Base-by-base conservation (phyloP, 2,888 invertebrate genomes). In the Notodonta dromedarius region DNA sequence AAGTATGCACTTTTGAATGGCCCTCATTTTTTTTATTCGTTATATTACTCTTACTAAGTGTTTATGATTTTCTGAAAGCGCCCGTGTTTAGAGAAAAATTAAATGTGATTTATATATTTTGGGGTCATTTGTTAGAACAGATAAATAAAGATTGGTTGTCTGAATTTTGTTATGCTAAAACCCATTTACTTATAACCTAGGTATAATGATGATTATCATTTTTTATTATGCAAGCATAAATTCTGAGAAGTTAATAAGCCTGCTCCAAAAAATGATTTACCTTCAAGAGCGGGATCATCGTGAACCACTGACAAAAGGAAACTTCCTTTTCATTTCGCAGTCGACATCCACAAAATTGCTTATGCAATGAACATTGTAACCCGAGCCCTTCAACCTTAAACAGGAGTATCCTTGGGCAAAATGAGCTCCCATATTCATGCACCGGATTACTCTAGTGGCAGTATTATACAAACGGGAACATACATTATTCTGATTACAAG, bases 1-100 rank as follows among this genome's bases (percentile, higher is more conserved):
- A n/a, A n/a, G n/a, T 24, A 24, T 79, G 80, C 82, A 80, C 74
- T 77, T 80, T 79, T 82, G 78, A 84, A 86, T 83, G 79, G 82
- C 65, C 67, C 67, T 75, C 62, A 69, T 66, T 71, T 76, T 71
- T 66, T 71, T 66, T 55, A 70, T 58, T 14, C 12, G 58, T 70
- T 62, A 24, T 42, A 2, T 35, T 35, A 1, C 24, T 24, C 24
- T 2, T 24, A 3, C 7, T 35, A 35, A 35, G 4, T 35, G 6
- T 7, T 55, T 16, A 62, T 66, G 53, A 52, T 56, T 54, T 46
- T 51, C 14, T 14, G 35, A 24, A 24, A 24, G 57, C 52, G 40
- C 57, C 39, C 42, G 48, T 16, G 59, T 52, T 35, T n/a, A 24
- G 16, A 48, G 46, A 44, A 60, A 24, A 62, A 61, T 66, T 59